These are phyloP conservation scores for Proisotoma minuta DNA, from an alignment of 2,888 invertebrate species.

Conservation along the genomic window DNA sequence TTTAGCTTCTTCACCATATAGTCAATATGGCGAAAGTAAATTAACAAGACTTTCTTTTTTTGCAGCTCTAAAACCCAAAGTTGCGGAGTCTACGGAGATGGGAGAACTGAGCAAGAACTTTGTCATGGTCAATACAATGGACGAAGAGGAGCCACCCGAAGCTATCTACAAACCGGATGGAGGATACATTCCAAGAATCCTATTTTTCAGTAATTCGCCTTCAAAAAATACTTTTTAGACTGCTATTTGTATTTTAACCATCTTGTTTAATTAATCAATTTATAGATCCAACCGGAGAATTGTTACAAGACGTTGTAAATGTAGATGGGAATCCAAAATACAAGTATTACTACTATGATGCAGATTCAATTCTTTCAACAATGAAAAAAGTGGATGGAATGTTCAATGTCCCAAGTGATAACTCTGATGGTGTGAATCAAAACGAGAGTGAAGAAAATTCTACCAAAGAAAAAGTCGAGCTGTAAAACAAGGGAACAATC, in stretches of 20 bases:
- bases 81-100: conserved; percentile 58
- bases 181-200: conserved; percentile 63
- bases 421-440: not conserved
- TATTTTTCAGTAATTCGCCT: conserved; percentile 56
- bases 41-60: not conserved
- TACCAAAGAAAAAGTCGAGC: not conserved
- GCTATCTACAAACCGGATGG: conserved; percentile 61
- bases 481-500: not conserved
- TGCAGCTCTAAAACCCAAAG: conserved; percentile 59
- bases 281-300: conserved; percentile 55
- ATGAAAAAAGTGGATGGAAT: conserved; percentile 46
- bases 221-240: no score
- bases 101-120: conserved; percentile 60
- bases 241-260: not conserved
- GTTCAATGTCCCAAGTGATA: no score
- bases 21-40: not conserved
- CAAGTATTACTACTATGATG: conserved; percentile 56
- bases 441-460: no score
- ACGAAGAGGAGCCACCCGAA: conserved; percentile 58
- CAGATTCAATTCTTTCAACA: conserved; percentile 43
- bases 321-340: conserved; percentile 59
- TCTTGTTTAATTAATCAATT: not conserved
- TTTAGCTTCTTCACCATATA: not conserved
- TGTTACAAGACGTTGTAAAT: conserved; percentile 58
- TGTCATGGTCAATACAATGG: conserved; percentile 63